Conservation (phyloP, 2,113 vertebrate genomes). For the Platysteira castanea region DNA sequence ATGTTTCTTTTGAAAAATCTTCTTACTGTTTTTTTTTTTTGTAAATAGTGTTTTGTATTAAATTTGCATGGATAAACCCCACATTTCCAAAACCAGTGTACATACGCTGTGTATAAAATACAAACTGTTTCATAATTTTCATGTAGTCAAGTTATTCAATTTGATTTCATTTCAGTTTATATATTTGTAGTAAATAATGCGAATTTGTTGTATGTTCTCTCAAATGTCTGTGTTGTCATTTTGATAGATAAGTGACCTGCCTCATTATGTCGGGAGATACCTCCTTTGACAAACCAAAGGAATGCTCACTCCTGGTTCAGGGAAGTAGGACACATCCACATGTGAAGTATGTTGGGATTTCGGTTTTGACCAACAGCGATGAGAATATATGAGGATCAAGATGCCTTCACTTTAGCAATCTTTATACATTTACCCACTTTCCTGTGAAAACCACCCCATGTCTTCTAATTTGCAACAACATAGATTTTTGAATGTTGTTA, state of each 20-base stretch:
- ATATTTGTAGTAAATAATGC: slow-evolving; percentile 9
- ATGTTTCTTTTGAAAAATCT: slow-evolving; percentile 47
- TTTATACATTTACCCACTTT: background rate
- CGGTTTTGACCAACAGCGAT: background rate
- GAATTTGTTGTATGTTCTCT: background rate
- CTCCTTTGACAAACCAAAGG: background rate
- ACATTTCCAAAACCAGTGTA: slow-evolving; percentile 72
- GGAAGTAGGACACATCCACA: background rate
- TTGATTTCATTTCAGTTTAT: background rate
- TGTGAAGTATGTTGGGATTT: background rate
- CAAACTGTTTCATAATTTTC: slow-evolving; percentile 74
- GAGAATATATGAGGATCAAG: background rate
- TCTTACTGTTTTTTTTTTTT: slow-evolving; percentile 43
- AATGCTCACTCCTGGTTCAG: background rate
- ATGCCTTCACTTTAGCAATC: background rate
- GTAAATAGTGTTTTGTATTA: slow-evolving; percentile 79
- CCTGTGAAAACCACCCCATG: background rate
- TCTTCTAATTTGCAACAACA: background rate
- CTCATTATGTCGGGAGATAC: background rate
- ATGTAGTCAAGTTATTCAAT: slow-evolving; percentile 21
- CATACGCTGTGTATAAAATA: slow-evolving; percentile 81
- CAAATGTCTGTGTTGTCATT: background rate
- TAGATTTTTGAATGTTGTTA: background rate
- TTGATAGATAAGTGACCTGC: background rate
- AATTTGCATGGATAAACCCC: slow-evolving; percentile 78